A percentile compares a stretch with the other conserved stretches of the same genome.
Evolutionary conservation across 1,140 invertebrate genomes (phyloP).

Genomic region (Dinoponera quadriceps): DNA sequence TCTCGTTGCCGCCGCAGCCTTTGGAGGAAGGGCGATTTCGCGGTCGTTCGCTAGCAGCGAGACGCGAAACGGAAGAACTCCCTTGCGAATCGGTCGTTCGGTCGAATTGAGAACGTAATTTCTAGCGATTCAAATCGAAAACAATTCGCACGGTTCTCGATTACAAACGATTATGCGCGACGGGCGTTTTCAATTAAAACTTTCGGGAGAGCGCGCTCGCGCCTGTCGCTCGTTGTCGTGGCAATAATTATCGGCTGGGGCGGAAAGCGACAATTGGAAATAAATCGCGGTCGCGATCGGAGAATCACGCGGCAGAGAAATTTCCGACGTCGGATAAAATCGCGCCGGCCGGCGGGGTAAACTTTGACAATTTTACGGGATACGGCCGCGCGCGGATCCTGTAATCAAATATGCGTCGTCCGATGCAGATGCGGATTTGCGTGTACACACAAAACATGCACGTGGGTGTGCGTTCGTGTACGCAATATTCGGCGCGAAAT

Average conservation of each 20-base stretch:
- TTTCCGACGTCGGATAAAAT: conserved; percentile 16
- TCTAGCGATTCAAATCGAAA: background rate
- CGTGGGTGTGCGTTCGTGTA: too few relatives aligned
- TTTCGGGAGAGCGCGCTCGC: background rate
- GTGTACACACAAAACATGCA: too few relatives aligned
- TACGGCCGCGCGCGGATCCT: conserved; percentile 53
- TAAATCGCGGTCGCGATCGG: background rate
- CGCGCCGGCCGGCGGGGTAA: background rate
- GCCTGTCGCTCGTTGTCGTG: too few relatives aligned
- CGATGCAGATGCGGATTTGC: conserved; percentile 47
- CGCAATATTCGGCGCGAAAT: background rate
- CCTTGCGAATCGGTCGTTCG: background rate
- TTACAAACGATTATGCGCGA: background rate
- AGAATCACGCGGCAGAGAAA: background rate
- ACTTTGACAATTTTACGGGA: conserved; percentile 44
- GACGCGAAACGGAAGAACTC: background rate
- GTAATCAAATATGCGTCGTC: conserved; percentile 57
- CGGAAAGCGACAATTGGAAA: background rate
- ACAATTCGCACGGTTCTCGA: background rate
- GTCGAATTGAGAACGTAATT: conserved; percentile 7
- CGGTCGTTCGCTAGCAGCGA: background rate
- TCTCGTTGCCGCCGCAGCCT: background rate
- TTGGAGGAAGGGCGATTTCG: background rate
- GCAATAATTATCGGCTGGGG: background rate
- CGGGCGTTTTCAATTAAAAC: background rate